Base-by-base conservation (phyloP, 2,797 vertebrate genomes). In the Anableps anableps region DNA sequence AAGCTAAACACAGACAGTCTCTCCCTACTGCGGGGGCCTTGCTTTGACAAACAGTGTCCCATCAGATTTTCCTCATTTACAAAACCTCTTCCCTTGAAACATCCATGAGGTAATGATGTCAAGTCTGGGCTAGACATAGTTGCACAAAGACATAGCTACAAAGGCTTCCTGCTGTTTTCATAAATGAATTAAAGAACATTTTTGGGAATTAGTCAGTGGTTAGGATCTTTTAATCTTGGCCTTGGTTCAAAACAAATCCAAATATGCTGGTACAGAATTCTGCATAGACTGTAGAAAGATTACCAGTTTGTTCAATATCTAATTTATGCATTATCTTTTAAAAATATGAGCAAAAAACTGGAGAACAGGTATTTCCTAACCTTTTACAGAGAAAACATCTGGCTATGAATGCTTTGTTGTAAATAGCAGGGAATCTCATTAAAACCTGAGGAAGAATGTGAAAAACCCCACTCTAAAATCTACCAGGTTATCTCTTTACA, bases 131-230 rank as follows among this genome's bases (percentile, higher is more conserved):
- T 13, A 9, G 36, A 82, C 80, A 51, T 72, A 64, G 66, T 31
- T 58, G 83, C 88, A 91, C 84, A 88, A 47, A 77, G 45, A 38
- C 83, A 7, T 6, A 23, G 29, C 73, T 78, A 55, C 21, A 79
- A 76, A 83, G 68, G 71, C 80, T 79, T 85, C 83, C 76, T 82
- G 84, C 74, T 79, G 85, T 77, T 93, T 91, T 58, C 47, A 43
- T 43, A 45, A 78, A 41, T 68, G 53, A 26, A 19, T 7, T 5
- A 70, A 73, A 31, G 23, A 8, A 62, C 53, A 64, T 14, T 80
- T 77, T 38, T 43, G 19, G 17, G 80, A 3, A 41, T 38, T 66
- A 62, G 41, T 77, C 55, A 47, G 47, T 41, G 31, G 83, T 81
- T 1, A 78, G 13, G 43, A 62, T 58, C 90, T 80, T 87, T 31